These are phyloP conservation scores for Grus americana DNA, from an alignment of 2,113 vertebrate genomes.

Conservation along the genomic window DNA sequence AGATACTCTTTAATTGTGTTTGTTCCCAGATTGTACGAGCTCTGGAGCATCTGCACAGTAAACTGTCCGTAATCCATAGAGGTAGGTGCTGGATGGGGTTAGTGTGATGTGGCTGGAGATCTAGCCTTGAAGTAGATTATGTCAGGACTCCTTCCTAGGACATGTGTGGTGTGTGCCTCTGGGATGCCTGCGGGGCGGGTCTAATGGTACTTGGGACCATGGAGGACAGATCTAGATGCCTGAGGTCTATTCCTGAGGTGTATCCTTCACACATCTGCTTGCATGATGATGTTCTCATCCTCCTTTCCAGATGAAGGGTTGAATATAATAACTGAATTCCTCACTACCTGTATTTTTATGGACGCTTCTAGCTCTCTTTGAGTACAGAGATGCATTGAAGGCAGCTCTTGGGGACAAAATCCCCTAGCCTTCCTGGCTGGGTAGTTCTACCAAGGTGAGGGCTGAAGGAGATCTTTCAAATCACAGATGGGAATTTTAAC, in stretches of 20 bases:
- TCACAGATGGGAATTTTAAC: background rate
- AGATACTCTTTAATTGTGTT: background rate
- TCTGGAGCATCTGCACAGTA: constrained; percentile 83
- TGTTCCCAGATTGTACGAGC: constrained; percentile 76
- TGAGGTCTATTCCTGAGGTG: background rate
- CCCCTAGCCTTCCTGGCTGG: background rate
- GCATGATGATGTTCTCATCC: background rate
- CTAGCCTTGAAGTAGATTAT: background rate
- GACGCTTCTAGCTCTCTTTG: background rate
- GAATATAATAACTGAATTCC: background rate
- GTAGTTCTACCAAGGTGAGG: background rate
- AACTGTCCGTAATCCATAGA: constrained; percentile 83
- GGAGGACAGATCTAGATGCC: background rate
- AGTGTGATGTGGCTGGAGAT: background rate
- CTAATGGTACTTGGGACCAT: background rate
- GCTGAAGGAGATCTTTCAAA: background rate
- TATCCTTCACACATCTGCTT: background rate
- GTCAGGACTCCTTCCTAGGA: background rate
- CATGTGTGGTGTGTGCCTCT: background rate
- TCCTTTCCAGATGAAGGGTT: background rate
- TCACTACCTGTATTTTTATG: background rate
- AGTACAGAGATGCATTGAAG: background rate
- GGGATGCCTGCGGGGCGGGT: background rate
- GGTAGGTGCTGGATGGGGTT: constrained; percentile 53
- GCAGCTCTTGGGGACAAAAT: background rate